Base-by-base conservation (phyloP, 1,140 invertebrate species). In the Calephelis nemesis region DNA sequence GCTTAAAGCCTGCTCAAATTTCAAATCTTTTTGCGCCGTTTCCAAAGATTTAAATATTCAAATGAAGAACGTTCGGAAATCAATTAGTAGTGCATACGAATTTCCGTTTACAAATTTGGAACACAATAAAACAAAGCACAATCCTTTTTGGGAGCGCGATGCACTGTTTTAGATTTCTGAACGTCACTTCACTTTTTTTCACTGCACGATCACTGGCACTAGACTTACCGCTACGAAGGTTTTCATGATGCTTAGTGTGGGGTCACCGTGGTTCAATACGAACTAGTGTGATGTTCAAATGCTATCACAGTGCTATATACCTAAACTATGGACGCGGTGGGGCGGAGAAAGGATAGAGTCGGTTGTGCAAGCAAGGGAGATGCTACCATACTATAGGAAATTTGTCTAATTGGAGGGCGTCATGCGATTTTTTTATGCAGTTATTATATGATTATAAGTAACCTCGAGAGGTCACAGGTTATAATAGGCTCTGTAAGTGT, bases 141-240 rank as follows among this genome's bases (percentile, higher is more conserved):
- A 66, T 15, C 52, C 63, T 30, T 39, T 47, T 48, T 64, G 63
- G 19, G 47, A 64, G 19, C 45, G 45, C 45, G 63, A 48, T 64
- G 65, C 65, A 54, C 65, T 47, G 42, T 66, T 62, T 62, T 76
- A 81, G 81, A 85, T 90, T 84, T 86, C 77, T 60, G 83, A 84
- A 83, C 76, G 82, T 77, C 81, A 84, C 83, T 76, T 68, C 83
- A 86, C 84, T 85, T 66, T 66, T 66, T 82, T 74, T 76, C 83
- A 87, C 83, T 82, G 52, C 54, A 60, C 54, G 39, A 60, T 72
- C 84, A 88, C 83, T 75, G 30, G 49, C 79, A 82, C 82, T 80
- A 70, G 72, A 90, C 88, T 90, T 88, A 90, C 88, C 88, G 88
- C 88, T 83, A 88, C 87, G 84, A 88, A 90, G 84, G 88, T 79